phyloP scores from a whole-genome alignment of 1,140 invertebrate species.

The Papilio polytes region DNA sequence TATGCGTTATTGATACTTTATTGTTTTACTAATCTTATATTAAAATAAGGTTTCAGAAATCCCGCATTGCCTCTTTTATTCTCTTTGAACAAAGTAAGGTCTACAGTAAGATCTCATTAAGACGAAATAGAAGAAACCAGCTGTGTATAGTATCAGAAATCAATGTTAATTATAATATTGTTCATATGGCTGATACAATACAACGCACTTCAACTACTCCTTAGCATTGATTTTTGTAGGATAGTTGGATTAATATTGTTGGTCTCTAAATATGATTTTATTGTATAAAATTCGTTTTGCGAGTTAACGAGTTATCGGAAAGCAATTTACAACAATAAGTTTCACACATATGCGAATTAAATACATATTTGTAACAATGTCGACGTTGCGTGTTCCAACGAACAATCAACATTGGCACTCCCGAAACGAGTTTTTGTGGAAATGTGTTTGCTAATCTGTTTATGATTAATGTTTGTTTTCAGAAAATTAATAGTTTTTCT shows the following conservation, averaged over 20 bases:
- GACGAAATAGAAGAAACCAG: neutral
- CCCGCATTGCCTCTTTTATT: too few relatives aligned
- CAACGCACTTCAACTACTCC: neutral
- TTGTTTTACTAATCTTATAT: too few relatives aligned
- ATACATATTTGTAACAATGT: slow-evolving; percentile 21
- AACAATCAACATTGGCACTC: slow-evolving; percentile 28
- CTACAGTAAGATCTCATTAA: neutral
- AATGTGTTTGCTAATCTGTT: slow-evolving; percentile 26
- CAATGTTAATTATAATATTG: neutral
- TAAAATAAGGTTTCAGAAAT: too few relatives aligned
- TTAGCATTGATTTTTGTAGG: neutral
- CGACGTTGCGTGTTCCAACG: slow-evolving; percentile 35
- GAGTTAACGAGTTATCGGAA: slow-evolving; percentile 55
- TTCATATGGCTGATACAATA: neutral
- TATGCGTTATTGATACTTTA: too few relatives aligned
- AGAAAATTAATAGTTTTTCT: neutral
- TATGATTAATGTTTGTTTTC: slow-evolving; percentile 24
- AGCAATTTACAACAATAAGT: slow-evolving; percentile 34
- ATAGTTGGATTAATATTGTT: slow-evolving; percentile 8
- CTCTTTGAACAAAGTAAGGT: neutral
- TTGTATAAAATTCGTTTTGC: slow-evolving; percentile 14
- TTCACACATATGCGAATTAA: slow-evolving; percentile 35
- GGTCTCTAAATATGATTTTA: slow-evolving; percentile 11
- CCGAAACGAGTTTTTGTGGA: slow-evolving; percentile 11
- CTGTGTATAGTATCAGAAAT: neutral